A percentile compares a stretch with the other conserved stretches of the same genome.
Evolutionary conservation across 2,113 vertebrate species (phyloP).

Genomic region (Chionis minor): DNA sequence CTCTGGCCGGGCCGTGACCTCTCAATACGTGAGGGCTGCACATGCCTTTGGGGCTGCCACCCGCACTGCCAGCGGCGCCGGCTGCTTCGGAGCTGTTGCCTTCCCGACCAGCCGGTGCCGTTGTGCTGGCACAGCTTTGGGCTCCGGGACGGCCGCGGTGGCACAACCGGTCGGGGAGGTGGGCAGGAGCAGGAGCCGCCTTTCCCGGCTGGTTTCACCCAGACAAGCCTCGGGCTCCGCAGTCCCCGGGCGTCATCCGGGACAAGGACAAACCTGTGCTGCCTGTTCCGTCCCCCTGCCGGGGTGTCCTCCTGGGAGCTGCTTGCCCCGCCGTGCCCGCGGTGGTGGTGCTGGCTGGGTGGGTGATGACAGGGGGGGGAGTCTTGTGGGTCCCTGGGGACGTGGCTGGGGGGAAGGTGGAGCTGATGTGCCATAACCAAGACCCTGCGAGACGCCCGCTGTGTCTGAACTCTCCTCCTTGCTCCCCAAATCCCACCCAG

Average conservation of each 20-base stretch:
- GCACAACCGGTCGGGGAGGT: rapidly evolving
- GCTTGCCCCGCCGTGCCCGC: not conserved
- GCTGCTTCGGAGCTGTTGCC: not conserved
- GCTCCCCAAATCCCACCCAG: not conserved
- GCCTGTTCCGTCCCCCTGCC: not conserved
- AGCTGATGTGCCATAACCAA: not conserved
- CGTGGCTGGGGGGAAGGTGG: not conserved
- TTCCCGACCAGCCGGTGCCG: not conserved
- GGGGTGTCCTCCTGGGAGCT: rapidly evolving
- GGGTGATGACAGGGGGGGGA: not conserved
- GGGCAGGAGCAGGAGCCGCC: not conserved
- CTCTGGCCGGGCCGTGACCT: not conserved
- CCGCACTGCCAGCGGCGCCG: rapidly evolving
- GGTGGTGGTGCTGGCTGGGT: not conserved
- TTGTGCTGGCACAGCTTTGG: not conserved
- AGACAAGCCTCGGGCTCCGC: not conserved
- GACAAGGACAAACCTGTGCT: not conserved
- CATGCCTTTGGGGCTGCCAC: not conserved
- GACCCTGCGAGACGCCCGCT: not conserved
- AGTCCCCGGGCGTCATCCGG: rapidly evolving
- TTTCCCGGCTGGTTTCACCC: not conserved
- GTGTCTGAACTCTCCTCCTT: not conserved
- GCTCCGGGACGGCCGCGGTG: not conserved
- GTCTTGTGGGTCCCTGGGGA: too few species aligned
- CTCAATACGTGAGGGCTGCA: rapidly evolving